Evolutionary conservation across 2,888 invertebrate genomes (phyloP).

Genomic region (Drosophila greeni): DNA sequence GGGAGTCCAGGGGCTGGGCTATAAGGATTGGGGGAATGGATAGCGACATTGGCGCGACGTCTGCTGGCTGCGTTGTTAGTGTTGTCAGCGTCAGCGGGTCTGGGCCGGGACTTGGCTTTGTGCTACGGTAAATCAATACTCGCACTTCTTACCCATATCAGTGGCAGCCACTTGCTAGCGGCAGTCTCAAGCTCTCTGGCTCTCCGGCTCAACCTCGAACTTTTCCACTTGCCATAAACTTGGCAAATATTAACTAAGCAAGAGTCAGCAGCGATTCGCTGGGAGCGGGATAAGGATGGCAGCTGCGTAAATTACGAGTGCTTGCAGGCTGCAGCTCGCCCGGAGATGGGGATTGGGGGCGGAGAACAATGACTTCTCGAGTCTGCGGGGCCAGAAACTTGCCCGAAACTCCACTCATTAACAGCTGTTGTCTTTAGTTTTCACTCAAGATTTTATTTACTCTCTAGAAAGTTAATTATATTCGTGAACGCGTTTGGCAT

Average conservation of each 20-base stretch:
- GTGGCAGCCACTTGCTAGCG: conserved; percentile 45
- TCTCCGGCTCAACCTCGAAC: conserved; percentile 18
- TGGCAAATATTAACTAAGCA: conserved; percentile 58
- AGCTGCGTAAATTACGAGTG: conserved; percentile 47
- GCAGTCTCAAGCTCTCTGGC: conserved; percentile 12
- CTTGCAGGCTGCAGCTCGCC: conserved; percentile 21
- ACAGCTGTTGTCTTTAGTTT: conserved; percentile 68
- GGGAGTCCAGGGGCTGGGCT: background rate
- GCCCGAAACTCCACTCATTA: conserved; percentile 61
- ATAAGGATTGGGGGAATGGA: background rate
- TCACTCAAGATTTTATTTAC: conserved; percentile 60
- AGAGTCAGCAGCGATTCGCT: conserved; percentile 47
- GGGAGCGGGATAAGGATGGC: background rate
- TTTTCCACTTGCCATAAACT: conserved; percentile 47
- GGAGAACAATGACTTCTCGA: conserved; percentile 34
- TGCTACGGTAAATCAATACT: conserved; percentile 61
- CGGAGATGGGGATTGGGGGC: too few species aligned
- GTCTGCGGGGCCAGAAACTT: conserved; percentile 30
- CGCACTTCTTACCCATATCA: conserved; percentile 56
- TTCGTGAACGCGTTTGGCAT: conserved; percentile 38
- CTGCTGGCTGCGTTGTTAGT: conserved; percentile 34
- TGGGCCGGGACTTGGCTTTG: conserved; percentile 39
- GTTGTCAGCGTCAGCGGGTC: conserved; percentile 52
- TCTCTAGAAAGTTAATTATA: conserved; percentile 68
- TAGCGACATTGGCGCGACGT: conserved; percentile 48